A percentile compares a stretch with the other conserved stretches of the same genome.
phyloP scores from a whole-genome alignment of 2,888 invertebrate species.

The Polylopha cassiicola region DNA sequence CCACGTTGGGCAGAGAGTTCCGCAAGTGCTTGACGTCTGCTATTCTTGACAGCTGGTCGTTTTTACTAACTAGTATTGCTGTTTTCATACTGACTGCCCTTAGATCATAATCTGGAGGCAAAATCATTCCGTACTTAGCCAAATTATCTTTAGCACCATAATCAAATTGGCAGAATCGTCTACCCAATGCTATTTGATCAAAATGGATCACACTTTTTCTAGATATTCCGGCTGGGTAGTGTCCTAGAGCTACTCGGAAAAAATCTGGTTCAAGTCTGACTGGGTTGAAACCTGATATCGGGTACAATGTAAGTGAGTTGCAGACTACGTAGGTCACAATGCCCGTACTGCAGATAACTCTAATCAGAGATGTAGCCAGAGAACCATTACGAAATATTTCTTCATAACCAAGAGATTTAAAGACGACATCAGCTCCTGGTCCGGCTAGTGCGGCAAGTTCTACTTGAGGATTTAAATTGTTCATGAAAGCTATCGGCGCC shows the following conservation, averaged over 20 bases:
- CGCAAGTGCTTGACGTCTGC: constrained; percentile 33
- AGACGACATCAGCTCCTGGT: constrained; percentile 2
- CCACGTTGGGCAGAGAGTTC: constrained; percentile 35
- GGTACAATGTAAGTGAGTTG: neutral
- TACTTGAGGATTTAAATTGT: too few species aligned
- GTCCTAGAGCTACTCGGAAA: constrained; percentile 27
- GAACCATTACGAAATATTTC: constrained; percentile 21
- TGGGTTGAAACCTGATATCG: constrained; percentile 21
- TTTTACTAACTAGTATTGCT: constrained; percentile 35
- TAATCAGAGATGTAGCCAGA: constrained; percentile 18
- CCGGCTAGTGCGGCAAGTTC: constrained; percentile 6
- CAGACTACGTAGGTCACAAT: constrained; percentile 8
- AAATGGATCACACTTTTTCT: constrained; percentile 41
- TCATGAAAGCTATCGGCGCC: too few species aligned
- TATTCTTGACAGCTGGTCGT: constrained; percentile 38
- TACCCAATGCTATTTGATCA: constrained; percentile 32
- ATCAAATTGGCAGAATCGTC: constrained; percentile 39
- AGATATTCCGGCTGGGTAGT: constrained; percentile 43
- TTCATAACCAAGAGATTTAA: constrained; percentile 11
- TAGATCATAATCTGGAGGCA: constrained; percentile 42
- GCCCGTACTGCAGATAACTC: constrained; percentile 7
- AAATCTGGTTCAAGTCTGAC: constrained; percentile 34
- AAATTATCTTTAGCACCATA: constrained; percentile 37
- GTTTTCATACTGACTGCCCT: constrained; percentile 36
- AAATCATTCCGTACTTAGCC: constrained; percentile 28